These are phyloP conservation scores for Drosophila pandora DNA, from an alignment of 1,140 invertebrate species.

Conservation along the genomic window DNA sequence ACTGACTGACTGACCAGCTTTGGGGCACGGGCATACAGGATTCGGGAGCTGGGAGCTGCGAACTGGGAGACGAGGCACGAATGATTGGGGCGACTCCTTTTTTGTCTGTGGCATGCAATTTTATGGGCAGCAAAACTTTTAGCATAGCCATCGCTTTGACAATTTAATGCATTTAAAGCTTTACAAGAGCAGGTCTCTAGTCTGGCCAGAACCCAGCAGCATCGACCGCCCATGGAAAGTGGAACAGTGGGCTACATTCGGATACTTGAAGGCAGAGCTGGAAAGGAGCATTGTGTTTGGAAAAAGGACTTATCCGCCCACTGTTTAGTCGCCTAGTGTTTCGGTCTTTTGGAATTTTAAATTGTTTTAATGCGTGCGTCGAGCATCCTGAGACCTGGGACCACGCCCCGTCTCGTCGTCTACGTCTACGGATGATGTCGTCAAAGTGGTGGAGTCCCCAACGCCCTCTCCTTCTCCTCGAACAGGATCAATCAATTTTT, in stretches of 20 bases:
- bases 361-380: constrained; percentile 73
- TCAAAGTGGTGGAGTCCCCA: constrained; percentile 41
- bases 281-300: neutral
- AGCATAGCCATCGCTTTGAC: constrained; percentile 66
- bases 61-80: constrained; percentile 6
- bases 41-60: constrained; percentile 9
- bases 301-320: constrained; percentile 12
- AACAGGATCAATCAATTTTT: constrained; percentile 80
- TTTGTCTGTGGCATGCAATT: constrained; percentile 73
- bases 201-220: constrained; percentile 19
- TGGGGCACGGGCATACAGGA: constrained; percentile 12
- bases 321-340: constrained; percentile 38
- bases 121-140: constrained; percentile 71
- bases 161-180: constrained; percentile 81
- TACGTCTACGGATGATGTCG: constrained; percentile 62
- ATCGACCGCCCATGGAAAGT: constrained; percentile 41
- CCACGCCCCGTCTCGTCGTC: constrained; percentile 56
- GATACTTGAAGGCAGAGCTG: neutral
- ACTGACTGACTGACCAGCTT: constrained; percentile 64
- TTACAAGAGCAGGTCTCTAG: constrained; percentile 37
- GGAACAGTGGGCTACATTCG: constrained; percentile 32
- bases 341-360: constrained; percentile 72
- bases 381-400: constrained; percentile 45
- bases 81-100: constrained; percentile 59
- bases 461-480: constrained; percentile 45